Base-by-base conservation (phyloP, 2,797 vertebrate genomes). In the Chaetodon trifasciatus region DNA sequence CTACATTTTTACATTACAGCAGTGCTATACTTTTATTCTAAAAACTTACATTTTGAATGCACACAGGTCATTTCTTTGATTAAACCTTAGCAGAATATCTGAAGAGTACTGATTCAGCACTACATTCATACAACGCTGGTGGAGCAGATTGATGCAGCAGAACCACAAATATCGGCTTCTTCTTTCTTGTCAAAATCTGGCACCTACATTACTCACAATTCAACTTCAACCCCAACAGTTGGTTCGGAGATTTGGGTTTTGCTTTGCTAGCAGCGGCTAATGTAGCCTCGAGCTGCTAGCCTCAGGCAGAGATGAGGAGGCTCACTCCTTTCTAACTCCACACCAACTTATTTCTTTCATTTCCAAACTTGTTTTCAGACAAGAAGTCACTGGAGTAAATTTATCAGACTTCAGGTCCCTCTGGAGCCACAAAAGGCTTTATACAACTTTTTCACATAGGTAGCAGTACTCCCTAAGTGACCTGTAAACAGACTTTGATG, bases 341-440 rank as follows among this genome's bases (percentile, higher is more conserved):
- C 4, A 5, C 42, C 23, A 12, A 32, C 24, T 5, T 2, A 1
- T 44, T 44, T 44, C 15, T 32, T 64, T 32, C 5, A 9, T 64
- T 64, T 47, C 11, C 16, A 64, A 47, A 47, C 62, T 44, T 11
- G 61, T 64, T 9, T 47, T 32, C 62, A n/a, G 37, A 66, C 17
- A 16, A 47, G 9, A 47, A 39, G 49, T 52, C 47, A 52, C 47
- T 67, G 35, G 17, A 65, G n/a, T n/a, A 23, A 3, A 37, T 67
- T 53, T 55, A 40, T 24, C 49, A 39, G 65, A 66, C 56, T 61
- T 61, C 70, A 19, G n/a, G 55, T 49, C 28, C 44, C 6, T 39
- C 44, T 21, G 56, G 32, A 71, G 44, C 44, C 44, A 49, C 42
- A 47, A 23, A 47, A 23, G 53, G 40, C 28, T 16, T 37, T 8